Conservation (phyloP, 2,797 vertebrate species). For the Anguilla anguilla region DNA sequence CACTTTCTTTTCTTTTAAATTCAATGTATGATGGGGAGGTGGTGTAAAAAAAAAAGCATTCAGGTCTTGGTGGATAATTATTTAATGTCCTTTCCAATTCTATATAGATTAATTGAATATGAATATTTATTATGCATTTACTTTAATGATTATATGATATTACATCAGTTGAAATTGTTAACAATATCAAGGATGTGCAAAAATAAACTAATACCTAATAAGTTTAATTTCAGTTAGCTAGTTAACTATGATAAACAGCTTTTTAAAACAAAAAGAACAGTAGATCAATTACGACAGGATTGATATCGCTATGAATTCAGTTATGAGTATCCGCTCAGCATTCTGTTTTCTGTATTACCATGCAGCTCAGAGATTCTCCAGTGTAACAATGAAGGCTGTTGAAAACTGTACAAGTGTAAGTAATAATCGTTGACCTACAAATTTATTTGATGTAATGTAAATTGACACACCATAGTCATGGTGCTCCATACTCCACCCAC, state of each 20-base stretch:
- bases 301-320: constrained; percentile 39
- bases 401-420: background rate
- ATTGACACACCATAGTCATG: background rate
- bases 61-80: no score
- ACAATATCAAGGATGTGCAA: no score
- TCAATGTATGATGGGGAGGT: no score
- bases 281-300: background rate
- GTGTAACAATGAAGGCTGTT: constrained; percentile 34
- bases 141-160: no score
- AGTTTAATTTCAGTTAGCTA: background rate
- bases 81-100: no score
- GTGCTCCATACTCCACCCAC: background rate
- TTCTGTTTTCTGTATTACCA: background rate
- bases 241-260: background rate
- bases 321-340: constrained; percentile 27
- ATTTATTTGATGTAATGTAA: constrained; percentile 32
- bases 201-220: background rate
- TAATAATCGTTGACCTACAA: constrained; percentile 23
- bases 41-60: no score
- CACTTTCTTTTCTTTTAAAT: no score
- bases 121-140: no score
- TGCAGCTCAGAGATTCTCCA: background rate
- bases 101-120: no score
- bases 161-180: no score
- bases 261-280: background rate